Percentiles rank a stretch among this genome's conserved stretches.
Conservation (phyloP, 2,113 vertebrate species). For the Cyphomyrus plagiostoma region DNA sequence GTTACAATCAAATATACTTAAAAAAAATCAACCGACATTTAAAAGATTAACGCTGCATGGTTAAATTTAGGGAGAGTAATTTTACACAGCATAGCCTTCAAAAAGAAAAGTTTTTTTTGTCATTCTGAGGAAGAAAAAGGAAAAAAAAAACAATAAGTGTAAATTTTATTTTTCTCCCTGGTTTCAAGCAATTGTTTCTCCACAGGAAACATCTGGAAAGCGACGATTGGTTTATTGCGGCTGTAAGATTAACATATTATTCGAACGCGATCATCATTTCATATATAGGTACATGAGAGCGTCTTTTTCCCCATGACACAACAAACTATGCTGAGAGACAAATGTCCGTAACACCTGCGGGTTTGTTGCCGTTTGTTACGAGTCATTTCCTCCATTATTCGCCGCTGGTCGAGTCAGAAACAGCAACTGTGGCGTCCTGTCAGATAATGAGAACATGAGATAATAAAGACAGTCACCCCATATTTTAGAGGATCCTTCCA, state of each 20-base stretch:
- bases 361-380: neutral
- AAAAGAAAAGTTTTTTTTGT: neutral
- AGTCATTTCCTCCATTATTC: constrained; percentile 5
- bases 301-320: neutral
- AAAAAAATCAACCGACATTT: neutral
- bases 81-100: neutral
- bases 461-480: neutral
- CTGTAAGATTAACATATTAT: constrained; percentile 30
- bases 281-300: neutral
- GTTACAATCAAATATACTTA: too few species aligned
- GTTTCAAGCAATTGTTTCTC: constrained; percentile 32
- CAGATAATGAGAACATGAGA: neutral
- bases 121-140: neutral
- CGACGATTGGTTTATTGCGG: constrained; percentile 53
- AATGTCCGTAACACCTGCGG: neutral
- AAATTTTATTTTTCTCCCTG: constrained; percentile 15
- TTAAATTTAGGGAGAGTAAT: neutral
- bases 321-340: neutral
- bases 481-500: neutral
- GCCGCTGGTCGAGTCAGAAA: neutral
- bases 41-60: neutral
- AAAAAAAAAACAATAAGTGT: neutral
- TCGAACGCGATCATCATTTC: constrained; percentile 2
- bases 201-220: constrained; percentile 59
- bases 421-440: neutral